Conservation (phyloP, 2,888 invertebrate species). For the Pocota personata region DNA sequence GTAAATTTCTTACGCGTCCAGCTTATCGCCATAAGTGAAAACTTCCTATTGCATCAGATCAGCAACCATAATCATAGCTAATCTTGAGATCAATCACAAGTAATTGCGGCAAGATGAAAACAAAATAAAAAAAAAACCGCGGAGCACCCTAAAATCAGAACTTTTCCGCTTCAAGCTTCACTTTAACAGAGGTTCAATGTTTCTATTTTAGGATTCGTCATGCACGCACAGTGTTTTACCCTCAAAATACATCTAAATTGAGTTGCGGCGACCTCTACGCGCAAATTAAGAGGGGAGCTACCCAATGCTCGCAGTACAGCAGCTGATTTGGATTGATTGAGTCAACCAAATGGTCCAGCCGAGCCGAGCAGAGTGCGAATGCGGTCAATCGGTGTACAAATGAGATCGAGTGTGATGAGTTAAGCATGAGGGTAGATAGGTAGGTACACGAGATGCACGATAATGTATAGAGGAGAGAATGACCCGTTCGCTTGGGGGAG, state of each 20-base stretch:
- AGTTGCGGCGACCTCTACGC: constrained; percentile 13
- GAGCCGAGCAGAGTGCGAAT: not conserved
- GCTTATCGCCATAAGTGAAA: constrained; percentile 7
- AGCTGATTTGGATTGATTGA: constrained; percentile 35
- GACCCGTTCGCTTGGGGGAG: constrained; percentile 37
- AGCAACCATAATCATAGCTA: not conserved
- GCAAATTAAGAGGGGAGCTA: constrained; percentile 19
- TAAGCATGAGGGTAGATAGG: not conserved
- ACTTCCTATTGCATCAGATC: constrained; percentile 40
- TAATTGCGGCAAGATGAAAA: constrained; percentile 22
- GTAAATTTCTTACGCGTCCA: not conserved
- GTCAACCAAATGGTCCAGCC: not conserved
- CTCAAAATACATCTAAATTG: constrained; percentile 10
- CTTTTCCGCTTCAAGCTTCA: constrained; percentile 20
- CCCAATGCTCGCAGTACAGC: not conserved
- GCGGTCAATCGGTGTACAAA: constrained; percentile 26
- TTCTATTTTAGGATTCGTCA: constrained; percentile 36
- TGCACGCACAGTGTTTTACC: constrained; percentile 21
- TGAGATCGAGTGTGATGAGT: not conserved
- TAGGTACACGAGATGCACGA: constrained; percentile 20
- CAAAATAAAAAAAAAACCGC: not conserved
- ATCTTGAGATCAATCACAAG: constrained; percentile 21
- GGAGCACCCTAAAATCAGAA: not conserved
- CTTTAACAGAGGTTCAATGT: constrained; percentile 22
- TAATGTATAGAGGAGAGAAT: not conserved